These are phyloP conservation scores for Cebus imitator DNA, from an alignment of 2,113 vertebrate genomes.

Conservation along the genomic window DNA sequence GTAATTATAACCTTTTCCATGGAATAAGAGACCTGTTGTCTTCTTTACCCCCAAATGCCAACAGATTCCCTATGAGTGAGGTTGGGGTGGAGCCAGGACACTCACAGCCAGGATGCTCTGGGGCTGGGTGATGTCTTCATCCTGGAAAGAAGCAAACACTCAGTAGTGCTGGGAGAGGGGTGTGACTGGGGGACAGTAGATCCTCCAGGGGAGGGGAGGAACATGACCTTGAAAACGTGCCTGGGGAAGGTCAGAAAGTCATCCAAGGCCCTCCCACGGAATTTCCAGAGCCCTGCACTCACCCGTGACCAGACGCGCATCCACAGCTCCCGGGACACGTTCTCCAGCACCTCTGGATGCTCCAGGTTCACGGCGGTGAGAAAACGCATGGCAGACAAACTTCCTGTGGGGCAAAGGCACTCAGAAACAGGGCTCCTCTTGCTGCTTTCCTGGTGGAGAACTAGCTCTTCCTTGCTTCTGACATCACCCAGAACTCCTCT, in stretches of 20 bases:
- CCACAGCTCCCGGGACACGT: constrained; percentile 91
- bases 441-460: no score
- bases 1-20: background rate
- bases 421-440: background rate
- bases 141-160: constrained; percentile 63
- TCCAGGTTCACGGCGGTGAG: constrained; percentile 84
- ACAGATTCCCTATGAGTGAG: background rate
- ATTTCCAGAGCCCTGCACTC: background rate
- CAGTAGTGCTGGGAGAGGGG: accelerated
- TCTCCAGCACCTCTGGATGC: constrained; percentile 81
- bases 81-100: background rate
- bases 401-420: constrained; percentile 79
- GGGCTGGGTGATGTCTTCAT: constrained; percentile 89
- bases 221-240: background rate
- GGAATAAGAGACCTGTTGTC: background rate
- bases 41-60: background rate
- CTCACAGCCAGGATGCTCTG: constrained; percentile 80
- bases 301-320: constrained; percentile 87
- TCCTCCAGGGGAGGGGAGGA: background rate
- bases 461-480: background rate
- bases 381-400: constrained; percentile 90
- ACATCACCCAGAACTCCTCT: accelerated
- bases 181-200: background rate
- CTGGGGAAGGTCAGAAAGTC: background rate
- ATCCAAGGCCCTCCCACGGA: background rate